A percentile compares a stretch with the other conserved stretches of the same genome.
These are phyloP conservation scores for Strigops habroptila DNA, from an alignment of 2,113 vertebrate genomes.

Conservation along the genomic window DNA sequence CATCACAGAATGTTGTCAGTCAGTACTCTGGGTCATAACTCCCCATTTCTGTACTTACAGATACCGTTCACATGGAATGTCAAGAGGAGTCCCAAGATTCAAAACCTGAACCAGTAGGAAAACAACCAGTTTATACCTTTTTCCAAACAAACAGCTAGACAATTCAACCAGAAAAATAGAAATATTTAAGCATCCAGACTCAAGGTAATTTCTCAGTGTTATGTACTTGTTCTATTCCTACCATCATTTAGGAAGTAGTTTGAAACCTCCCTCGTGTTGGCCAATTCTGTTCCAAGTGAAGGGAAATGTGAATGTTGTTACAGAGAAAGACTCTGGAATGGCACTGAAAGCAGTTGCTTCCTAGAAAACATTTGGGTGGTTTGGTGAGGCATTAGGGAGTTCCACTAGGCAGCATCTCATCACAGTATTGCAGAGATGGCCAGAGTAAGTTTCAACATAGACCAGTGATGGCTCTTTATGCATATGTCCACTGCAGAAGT, in stretches of 20 bases:
- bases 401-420: neutral
- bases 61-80: neutral
- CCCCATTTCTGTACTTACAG: neutral
- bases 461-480: neutral
- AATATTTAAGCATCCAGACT: neutral
- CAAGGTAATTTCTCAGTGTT: neutral
- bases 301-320: neutral
- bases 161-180: neutral
- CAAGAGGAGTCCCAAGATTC: neutral
- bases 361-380: neutral
- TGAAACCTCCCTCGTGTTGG: neutral
- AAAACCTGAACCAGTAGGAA: neutral
- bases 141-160: neutral
- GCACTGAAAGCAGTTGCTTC: neutral
- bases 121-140: neutral
- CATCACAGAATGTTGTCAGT: neutral
- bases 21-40: neutral
- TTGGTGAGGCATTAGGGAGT: neutral
- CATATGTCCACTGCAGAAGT: neutral
- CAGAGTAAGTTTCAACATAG: neutral
- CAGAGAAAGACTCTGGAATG: neutral
- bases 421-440: neutral
- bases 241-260: neutral
- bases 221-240: neutral
- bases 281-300: neutral